Conservation (phyloP, 2,113 vertebrate genomes). For the Calyptomena viridis region DNA sequence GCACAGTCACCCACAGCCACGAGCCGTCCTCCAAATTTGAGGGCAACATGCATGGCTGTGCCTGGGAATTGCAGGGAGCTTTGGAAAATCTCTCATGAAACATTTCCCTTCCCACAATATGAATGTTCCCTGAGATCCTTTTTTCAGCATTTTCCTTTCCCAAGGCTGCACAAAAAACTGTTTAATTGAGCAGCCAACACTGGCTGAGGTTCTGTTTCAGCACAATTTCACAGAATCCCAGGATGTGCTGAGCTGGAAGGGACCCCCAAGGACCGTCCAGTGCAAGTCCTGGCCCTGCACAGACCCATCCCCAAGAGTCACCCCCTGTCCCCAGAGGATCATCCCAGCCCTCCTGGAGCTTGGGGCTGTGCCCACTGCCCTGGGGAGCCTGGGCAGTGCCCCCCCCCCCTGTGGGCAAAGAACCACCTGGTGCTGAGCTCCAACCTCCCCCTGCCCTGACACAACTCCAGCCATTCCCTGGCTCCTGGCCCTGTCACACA, state of each 20-base stretch:
- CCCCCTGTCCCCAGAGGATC: neutral
- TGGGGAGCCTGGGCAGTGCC: no score
- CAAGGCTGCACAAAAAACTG: neutral
- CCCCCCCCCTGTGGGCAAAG: no score
- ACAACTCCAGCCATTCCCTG: no score
- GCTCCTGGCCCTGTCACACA: no score
- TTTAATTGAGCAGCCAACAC: neutral
- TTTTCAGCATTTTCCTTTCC: neutral
- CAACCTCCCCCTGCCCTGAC: no score
- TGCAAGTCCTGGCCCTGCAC: neutral
- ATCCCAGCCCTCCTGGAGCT: neutral
- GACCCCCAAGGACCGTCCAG: neutral
- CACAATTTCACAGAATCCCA: neutral
- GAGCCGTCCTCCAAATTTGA: neutral
- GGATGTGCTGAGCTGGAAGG: neutral
- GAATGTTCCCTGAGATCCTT: neutral
- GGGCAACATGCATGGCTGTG: rapidly evolving
- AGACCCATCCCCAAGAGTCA: neutral
- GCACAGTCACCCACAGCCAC: rapidly evolving
- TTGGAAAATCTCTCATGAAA: neutral
- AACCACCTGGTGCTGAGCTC: no score
- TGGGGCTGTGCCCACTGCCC: neutral
- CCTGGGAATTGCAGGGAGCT: neutral
- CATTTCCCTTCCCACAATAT: rapidly evolving
- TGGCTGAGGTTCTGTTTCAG: neutral